Conservation (phyloP, 1,140 invertebrate genomes). For the Lanistes nyassanus region DNA sequence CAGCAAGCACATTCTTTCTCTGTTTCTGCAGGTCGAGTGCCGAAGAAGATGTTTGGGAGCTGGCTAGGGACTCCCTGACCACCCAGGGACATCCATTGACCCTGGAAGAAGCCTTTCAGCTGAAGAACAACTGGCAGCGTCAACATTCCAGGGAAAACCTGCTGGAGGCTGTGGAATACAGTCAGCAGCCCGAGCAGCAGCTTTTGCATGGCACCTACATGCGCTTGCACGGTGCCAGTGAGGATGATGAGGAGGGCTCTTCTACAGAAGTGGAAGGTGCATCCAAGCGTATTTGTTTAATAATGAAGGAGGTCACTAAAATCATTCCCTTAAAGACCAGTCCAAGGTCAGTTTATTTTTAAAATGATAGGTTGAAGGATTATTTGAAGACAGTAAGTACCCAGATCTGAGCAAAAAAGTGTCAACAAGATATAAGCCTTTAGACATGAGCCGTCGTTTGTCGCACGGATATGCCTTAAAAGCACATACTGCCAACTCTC, state of each 20-base stretch:
- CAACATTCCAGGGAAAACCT: conserved; percentile 54
- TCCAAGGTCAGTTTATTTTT: no score
- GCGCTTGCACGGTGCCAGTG: conserved; percentile 16
- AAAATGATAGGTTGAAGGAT: no score
- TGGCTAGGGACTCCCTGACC: conserved; percentile 31
- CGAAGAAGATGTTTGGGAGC: conserved; percentile 68
- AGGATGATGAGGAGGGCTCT: conserved; percentile 32
- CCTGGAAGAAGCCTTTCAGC: conserved; percentile 49
- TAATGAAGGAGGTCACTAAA: no score
- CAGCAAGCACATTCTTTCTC: no score
- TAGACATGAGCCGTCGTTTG: no score
- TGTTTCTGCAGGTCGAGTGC: conserved; percentile 47
- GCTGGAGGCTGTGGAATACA: conserved; percentile 41
- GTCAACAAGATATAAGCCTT: no score
- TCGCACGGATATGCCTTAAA: no score
- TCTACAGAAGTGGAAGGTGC: conserved; percentile 32
- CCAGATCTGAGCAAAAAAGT: no score
- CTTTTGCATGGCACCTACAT: conserved; percentile 22
- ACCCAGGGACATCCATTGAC: conserved; percentile 39
- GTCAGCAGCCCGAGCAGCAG: conserved; percentile 28
- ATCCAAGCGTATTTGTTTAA: no score
- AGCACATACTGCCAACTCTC: no score
- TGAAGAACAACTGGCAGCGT: conserved; percentile 47
- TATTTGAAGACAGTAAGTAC: no score
- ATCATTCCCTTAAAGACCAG: no score